Conservation (phyloP, 2,797 vertebrate species). For the Rhodeus uyekii region DNA sequence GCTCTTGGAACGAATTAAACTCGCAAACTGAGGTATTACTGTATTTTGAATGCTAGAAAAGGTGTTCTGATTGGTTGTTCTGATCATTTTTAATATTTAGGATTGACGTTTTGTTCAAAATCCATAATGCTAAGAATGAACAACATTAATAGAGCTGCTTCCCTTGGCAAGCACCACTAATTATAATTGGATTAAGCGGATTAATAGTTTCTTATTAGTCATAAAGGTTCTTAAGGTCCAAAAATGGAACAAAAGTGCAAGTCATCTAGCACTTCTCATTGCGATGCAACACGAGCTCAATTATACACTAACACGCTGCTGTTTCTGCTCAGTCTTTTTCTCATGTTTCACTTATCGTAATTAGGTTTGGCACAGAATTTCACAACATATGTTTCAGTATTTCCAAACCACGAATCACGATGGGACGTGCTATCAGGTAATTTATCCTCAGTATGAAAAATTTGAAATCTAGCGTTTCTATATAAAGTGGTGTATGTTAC, state of each 20-base stretch:
- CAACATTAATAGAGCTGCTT: not conserved
- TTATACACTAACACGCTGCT: not conserved
- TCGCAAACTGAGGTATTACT: too few relatives aligned
- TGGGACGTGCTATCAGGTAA: constrained; percentile 21
- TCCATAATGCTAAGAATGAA: not conserved
- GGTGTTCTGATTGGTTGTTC: not conserved
- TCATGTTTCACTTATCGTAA: constrained; percentile 80
- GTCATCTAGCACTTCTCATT: constrained; percentile 4
- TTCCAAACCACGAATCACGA: constrained; percentile 28
- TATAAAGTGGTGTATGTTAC: not conserved
- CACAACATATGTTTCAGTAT: constrained; percentile 33
- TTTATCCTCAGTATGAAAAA: constrained; percentile 28
- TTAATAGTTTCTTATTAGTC: constrained; percentile 23
- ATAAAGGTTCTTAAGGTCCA: not conserved
- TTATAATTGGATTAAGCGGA: constrained; percentile 8
- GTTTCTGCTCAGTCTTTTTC: constrained; percentile 58
- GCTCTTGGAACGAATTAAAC: too few relatives aligned
- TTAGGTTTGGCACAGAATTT: constrained; percentile 28
- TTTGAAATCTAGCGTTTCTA: not conserved
- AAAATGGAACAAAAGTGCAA: constrained; percentile 19
- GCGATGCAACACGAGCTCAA: not conserved
- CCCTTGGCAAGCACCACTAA: constrained; percentile 2
- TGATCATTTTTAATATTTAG: not conserved
- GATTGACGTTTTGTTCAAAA: not conserved
- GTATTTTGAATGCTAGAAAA: not conserved